Conservation (phyloP, 2,113 vertebrate genomes). For the Sylvicapra grimmia region DNA sequence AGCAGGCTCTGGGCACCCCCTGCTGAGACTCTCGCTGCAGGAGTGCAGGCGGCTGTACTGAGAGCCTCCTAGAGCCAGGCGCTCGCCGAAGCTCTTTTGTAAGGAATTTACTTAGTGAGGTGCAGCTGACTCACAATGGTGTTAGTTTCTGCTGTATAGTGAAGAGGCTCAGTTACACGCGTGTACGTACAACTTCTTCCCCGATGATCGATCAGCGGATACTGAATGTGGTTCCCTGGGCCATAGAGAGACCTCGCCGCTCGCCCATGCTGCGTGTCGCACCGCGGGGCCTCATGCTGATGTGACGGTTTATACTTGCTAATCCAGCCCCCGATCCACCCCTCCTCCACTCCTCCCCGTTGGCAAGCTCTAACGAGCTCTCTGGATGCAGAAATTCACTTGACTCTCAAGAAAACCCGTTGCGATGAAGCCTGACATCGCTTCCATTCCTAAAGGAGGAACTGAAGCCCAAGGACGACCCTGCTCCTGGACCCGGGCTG, state of each 20-base stretch:
- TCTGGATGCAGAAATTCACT: neutral
- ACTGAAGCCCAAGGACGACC: accelerated
- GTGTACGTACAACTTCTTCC: accelerated
- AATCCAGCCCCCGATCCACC: neutral
- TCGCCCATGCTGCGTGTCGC: neutral
- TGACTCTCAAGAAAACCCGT: accelerated
- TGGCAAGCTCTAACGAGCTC: neutral
- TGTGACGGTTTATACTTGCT: neutral
- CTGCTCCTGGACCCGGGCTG: accelerated
- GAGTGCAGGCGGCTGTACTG: neutral
- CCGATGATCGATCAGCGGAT: no score
- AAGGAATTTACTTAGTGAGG: neutral
- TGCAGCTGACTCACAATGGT: accelerated
- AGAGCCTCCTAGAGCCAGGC: accelerated
- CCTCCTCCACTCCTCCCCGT: accelerated
- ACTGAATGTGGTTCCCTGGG: neutral
- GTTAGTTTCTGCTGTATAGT: neutral
- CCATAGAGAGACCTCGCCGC: accelerated
- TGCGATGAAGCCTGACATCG: accelerated
- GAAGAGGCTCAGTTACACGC: neutral
- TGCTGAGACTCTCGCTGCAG: neutral
- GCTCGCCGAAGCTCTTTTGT: neutral
- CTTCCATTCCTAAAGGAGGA: neutral
- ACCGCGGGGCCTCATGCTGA: neutral
- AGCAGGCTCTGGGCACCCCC: accelerated